Base-by-base conservation (phyloP, 1,140 invertebrate genomes). In the Antheraea mylitta region DNA sequence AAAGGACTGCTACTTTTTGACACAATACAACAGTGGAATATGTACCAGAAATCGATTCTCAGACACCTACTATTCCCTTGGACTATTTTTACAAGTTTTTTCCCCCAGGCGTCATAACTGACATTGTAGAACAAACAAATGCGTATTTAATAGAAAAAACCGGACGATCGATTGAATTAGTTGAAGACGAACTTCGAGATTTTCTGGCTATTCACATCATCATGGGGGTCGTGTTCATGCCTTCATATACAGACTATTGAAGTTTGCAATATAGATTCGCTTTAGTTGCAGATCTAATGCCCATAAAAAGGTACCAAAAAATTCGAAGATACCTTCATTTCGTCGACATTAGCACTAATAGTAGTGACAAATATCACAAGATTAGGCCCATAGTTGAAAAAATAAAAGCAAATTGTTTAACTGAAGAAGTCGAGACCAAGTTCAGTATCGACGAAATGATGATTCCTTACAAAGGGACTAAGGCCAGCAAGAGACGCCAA, bases 261-360 rank as follows among this genome's bases (percentile, higher is more conserved):
- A 69, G 68, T 58, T 45, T 9, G 11, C 59, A 36, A 64, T 72
- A 65, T 19, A 36, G 75, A 19, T 77, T 70, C 64, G 19, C 53
- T 42, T 65, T n/a, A 45, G 64, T 77, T 62, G 79, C 77, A 45
- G 74, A 79, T 66, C 3, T 79, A 53, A 79, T 81, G 79, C 16
- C 9, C 59, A 53, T 81, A 65, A 81, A 81, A 75, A 66, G 72
- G 3, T 81, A 77, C 68, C 69, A 82, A 71, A 64, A 75, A 18
- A 82, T 82, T 58, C 73, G 80, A 7, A 66, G 75, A 45, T 78
- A 48, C 67, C 37, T 82, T 30, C 78, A 82, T 22, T 82, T 82
- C 68, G 70, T 30, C 58, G 78, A 70, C 10, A 70, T 66, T 37
- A 70, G 18, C 42, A 42, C 62, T 37, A 53, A 67, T 45, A 64